Percentiles rank a stretch among this genome's conserved stretches.
Conservation (phyloP, 1,140 invertebrate genomes). For the Streblospio benedicti region DNA sequence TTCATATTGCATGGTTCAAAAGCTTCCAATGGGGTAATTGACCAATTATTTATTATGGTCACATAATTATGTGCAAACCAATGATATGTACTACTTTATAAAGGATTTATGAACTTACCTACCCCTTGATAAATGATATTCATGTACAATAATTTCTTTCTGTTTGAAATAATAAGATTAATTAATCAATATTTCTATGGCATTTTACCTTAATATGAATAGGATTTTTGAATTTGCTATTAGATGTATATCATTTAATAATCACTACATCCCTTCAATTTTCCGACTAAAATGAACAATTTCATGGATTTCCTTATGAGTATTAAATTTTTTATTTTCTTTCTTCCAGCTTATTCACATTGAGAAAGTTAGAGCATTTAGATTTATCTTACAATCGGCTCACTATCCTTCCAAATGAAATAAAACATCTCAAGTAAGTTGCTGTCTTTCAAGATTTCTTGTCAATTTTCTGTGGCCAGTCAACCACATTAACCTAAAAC, state of each 20-base stretch:
- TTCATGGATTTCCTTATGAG: background rate
- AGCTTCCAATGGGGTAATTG: slow-evolving; percentile 34
- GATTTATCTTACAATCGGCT: slow-evolving; percentile 42
- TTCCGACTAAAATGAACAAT: no score
- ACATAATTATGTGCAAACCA: background rate
- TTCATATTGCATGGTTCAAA: slow-evolving; percentile 39
- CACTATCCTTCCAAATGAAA: slow-evolving; percentile 37
- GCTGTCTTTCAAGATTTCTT: background rate
- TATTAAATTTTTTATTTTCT: background rate
- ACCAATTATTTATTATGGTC: background rate
- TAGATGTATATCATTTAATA: no score
- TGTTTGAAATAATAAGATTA: no score
- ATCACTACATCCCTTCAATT: no score
- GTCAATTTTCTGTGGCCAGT: no score
- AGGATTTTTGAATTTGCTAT: no score
- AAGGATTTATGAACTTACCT: background rate
- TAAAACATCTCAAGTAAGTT: slow-evolving; percentile 32
- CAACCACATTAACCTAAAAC: no score
- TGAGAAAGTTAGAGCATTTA: slow-evolving; percentile 32
- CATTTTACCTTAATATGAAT: no score
- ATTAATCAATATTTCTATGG: no score
- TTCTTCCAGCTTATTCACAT: slow-evolving; percentile 33
- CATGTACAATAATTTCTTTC: no score
- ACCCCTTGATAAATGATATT: no score
- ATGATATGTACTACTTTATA: background rate